phyloP scores from a whole-genome alignment of 2,888 invertebrate species.

The Subacronicta megacephala region DNA sequence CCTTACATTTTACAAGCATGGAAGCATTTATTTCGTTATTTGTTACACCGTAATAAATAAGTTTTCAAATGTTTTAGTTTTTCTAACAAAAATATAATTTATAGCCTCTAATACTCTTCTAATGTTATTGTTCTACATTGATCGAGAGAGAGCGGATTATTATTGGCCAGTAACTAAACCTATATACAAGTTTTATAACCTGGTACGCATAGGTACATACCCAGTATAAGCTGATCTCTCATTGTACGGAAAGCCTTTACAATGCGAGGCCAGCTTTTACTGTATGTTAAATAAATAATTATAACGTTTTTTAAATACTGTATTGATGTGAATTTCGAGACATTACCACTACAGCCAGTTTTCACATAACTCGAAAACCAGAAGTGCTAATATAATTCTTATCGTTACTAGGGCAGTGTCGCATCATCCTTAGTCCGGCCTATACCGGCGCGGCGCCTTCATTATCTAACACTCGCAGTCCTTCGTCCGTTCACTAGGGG shows the following conservation, averaged over 20 bases:
- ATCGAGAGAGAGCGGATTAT: conserved; percentile 44
- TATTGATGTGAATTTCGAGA: conserved; percentile 29
- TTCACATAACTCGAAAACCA: conserved; percentile 59
- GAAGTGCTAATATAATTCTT: conserved; percentile 60
- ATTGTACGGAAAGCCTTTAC: too few relatives aligned
- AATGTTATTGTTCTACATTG: conserved; percentile 44
- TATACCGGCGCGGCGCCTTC: conserved; percentile 26
- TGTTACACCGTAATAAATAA: conserved; percentile 35
- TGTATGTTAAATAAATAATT: conserved; percentile 40
- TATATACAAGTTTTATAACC: conserved; percentile 12
- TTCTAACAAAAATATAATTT: conserved; percentile 50
- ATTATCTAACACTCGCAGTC: conserved; percentile 47
- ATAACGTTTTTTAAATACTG: conserved; percentile 1
- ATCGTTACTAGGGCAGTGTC: conserved; percentile 71
- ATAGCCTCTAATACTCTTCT: conserved; percentile 48
- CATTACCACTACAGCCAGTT: conserved; percentile 53
- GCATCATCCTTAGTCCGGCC: conserved; percentile 41
- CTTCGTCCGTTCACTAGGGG: conserved; percentile 46
- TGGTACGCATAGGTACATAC: too few relatives aligned
- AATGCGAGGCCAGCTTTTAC: too few relatives aligned
- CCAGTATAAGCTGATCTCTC: too few relatives aligned
- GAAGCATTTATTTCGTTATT: conserved; percentile 50
- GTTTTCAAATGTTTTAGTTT: conserved; percentile 20
- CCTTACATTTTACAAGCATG: conserved; percentile 43
- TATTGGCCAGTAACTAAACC: conserved; percentile 26